Base-by-base conservation (phyloP, 1,140 invertebrate genomes). In the Zaprionus ornatus region DNA sequence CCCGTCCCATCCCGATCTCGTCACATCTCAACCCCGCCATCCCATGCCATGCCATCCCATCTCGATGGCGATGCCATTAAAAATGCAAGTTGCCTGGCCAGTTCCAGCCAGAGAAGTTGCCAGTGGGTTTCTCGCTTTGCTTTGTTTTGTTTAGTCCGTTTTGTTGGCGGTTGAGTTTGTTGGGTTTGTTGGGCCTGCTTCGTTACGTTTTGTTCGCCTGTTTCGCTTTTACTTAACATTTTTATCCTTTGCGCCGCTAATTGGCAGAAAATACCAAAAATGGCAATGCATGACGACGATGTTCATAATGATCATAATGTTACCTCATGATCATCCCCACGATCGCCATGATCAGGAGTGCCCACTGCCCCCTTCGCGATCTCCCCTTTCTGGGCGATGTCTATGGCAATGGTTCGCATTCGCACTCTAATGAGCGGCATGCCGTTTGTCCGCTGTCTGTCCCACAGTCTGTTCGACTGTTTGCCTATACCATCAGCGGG, bases 251-350 rank as follows among this genome's bases (percentile, higher is more conserved):
- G 88, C 81, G 80, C 80, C 87, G 81, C 87, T 91, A 91, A 91
- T 91, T 91, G 87, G 87, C 87, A 84, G 81, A 91, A 91, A 91
- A 91, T 91, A 91, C 87, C 87, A 91, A 91, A 91, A 91, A 91
- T 87, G 87, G 87, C 83, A 84, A 90, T 90, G 78, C 82, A 85
- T 90, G 81, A 84, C 78, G 79, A 82, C 54, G 42, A 61, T 35
- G 52, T 12, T 65, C 17, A 64, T 25, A n/a, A 71, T 65, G 56
- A 75, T 69, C 66, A 63, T 55, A 50, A 63, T 62, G 50, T 55
- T 60, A 45, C 3, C 37, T 48, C 10, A 65, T 65, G 54, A 74
- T 67, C 27, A 62, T 32, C 21, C 21, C 15, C 23, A 54, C 61
- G 57, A 40, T 52, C 35, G 50, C 29, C 21, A 54, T 35, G 50